Percentiles rank a stretch among this genome's conserved stretches.
Evolutionary conservation across 2,888 invertebrate species (phyloP).

Genomic region (Andrena flavipes): DNA sequence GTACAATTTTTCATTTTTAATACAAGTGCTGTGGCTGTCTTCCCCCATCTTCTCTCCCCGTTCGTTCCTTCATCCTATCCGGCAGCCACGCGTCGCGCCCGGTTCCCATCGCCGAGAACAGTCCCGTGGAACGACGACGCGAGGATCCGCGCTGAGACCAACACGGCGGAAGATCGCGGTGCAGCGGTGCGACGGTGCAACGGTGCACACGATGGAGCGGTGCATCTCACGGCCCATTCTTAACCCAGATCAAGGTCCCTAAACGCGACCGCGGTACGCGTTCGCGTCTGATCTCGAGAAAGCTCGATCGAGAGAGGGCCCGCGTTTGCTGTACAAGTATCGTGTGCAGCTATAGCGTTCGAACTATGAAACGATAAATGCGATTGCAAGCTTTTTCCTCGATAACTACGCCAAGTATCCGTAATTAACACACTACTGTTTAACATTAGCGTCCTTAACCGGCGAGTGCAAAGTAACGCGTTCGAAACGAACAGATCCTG

Average conservation of each 20-base stretch:
- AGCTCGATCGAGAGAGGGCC: slow-evolving; percentile 15
- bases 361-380: slow-evolving; percentile 43
- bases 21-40: slow-evolving; percentile 40
- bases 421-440: slow-evolving; percentile 22
- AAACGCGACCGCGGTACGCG: neutral
- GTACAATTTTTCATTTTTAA: slow-evolving; percentile 27
- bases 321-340: slow-evolving; percentile 7
- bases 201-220: slow-evolving; percentile 6
- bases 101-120: neutral
- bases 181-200: neutral
- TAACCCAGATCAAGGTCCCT: slow-evolving; percentile 9
- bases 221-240: slow-evolving; percentile 18
- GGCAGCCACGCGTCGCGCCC: neutral
- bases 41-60: neutral
- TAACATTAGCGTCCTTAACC: slow-evolving; percentile 11
- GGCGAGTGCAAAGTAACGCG: slow-evolving; percentile 31
- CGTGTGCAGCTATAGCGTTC: slow-evolving; percentile 37
- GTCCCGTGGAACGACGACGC: neutral
- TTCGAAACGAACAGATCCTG: slow-evolving; percentile 21
- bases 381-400: slow-evolving; percentile 49
- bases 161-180: no score
- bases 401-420: slow-evolving; percentile 5
- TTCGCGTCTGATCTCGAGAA: slow-evolving; percentile 56
- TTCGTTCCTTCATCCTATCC: neutral
- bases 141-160: no score